These are phyloP conservation scores for Daptonema setosum DNA, from an alignment of 2,888 invertebrate genomes.

Conservation along the genomic window DNA sequence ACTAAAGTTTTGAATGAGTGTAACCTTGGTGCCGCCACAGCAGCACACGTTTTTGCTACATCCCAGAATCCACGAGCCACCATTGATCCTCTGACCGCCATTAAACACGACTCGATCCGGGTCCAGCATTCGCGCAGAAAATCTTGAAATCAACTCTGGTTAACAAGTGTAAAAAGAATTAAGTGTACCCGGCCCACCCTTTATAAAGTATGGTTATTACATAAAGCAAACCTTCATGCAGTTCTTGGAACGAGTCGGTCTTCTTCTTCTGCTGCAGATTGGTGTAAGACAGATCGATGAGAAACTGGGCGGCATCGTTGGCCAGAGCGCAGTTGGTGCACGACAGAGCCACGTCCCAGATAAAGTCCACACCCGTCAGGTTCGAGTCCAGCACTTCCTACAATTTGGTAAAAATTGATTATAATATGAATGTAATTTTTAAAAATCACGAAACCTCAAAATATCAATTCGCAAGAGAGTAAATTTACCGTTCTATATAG, in stretches of 20 bases:
- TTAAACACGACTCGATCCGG: background rate
- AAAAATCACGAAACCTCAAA: too few species aligned
- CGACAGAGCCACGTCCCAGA: constrained; percentile 33
- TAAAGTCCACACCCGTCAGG: constrained; percentile 31
- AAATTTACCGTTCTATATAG: too few species aligned
- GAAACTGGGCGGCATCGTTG: constrained; percentile 29
- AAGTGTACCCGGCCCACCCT: too few species aligned
- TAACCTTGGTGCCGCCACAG: constrained; percentile 29
- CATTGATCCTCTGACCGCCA: constrained; percentile 6
- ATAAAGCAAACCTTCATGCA: background rate
- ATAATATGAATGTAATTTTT: too few species aligned
- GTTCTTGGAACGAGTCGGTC: background rate
- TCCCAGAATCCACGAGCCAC: constrained; percentile 28
- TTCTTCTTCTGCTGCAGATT: background rate
- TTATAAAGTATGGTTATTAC: too few species aligned
- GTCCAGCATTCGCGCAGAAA: background rate
- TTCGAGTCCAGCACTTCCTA: constrained; percentile 32
- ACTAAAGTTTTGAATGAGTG: too few species aligned
- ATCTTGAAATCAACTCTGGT: too few species aligned
- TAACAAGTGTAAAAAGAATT: too few species aligned
- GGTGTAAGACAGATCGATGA: constrained; percentile 30
- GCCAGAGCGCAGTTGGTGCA: constrained; percentile 30
- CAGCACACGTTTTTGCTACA: constrained; percentile 30
- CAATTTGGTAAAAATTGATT: too few species aligned
- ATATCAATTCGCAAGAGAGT: too few species aligned